Evolutionary conservation across 1,140 invertebrate genomes (phyloP).

Genomic region (Cylas formicarius): DNA sequence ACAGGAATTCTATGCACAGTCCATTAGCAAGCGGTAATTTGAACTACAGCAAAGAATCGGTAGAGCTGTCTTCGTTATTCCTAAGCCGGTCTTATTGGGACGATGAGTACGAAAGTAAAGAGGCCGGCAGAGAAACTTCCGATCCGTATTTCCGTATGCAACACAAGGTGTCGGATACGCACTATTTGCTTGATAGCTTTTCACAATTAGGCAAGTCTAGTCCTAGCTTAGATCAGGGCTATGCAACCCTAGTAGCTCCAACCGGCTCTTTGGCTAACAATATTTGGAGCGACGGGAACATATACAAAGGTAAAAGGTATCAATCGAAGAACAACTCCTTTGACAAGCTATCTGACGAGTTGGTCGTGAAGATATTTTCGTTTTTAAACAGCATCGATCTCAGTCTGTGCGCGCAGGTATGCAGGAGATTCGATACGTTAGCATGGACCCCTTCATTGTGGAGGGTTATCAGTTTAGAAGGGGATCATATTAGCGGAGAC

Average conservation of each 20-base stretch:
- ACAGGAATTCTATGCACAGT: slow-evolving; percentile 19
- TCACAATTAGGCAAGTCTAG: slow-evolving; percentile 44
- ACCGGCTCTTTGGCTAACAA: slow-evolving; percentile 34
- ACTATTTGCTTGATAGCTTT: slow-evolving; percentile 41
- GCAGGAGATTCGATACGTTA: slow-evolving; percentile 70
- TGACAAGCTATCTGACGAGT: slow-evolving; percentile 49
- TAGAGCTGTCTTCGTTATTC: slow-evolving; percentile 37
- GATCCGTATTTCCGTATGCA: slow-evolving; percentile 19
- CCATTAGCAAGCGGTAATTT: slow-evolving; percentile 10
- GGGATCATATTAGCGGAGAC: slow-evolving; percentile 59
- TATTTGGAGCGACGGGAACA: slow-evolving; percentile 35
- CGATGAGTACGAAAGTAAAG: slow-evolving; percentile 29
- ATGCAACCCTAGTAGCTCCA: slow-evolving; percentile 62
- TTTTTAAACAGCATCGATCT: slow-evolving; percentile 72
- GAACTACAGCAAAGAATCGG: slow-evolving; percentile 22
- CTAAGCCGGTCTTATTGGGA: slow-evolving; percentile 39
- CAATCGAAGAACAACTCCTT: slow-evolving; percentile 43
- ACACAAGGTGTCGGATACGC: slow-evolving; percentile 28
- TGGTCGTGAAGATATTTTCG: slow-evolving; percentile 58
- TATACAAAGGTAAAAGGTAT: slow-evolving; percentile 34
- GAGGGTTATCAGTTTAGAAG: slow-evolving; percentile 59
- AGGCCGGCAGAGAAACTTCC: slow-evolving; percentile 17
- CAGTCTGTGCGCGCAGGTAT: slow-evolving; percentile 72
- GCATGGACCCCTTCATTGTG: slow-evolving; percentile 75
- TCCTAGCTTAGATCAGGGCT: slow-evolving; percentile 64